A percentile compares a stretch with the other conserved stretches of the same genome.
phyloP scores from a whole-genome alignment of 1,140 invertebrate species.

The Euwallacea fornicatus region DNA sequence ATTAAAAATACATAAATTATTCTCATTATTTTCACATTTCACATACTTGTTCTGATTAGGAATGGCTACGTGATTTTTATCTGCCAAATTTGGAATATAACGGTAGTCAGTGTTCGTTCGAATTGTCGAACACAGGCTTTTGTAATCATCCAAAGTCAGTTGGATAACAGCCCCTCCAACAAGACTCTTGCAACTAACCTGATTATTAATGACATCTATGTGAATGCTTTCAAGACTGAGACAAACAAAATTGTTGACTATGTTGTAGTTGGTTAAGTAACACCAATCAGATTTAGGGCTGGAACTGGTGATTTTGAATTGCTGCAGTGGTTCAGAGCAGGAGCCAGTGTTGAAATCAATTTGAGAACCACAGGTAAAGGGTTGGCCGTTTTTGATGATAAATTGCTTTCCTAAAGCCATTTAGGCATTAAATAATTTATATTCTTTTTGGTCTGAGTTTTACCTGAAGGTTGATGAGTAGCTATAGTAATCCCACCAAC shows the following conservation, averaged over 20 bases:
- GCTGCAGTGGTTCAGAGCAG: constrained; percentile 9
- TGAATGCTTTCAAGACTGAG: constrained; percentile 3
- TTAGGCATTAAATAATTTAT: constrained; percentile 9
- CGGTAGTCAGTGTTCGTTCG: constrained; percentile 1
- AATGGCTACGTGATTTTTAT: constrained; percentile 12
- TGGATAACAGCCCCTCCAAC: neutral
- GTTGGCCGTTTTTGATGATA: constrained; percentile 12
- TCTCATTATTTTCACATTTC: constrained; percentile 25
- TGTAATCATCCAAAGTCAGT: constrained; percentile 17
- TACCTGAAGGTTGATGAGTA: constrained; percentile 27
- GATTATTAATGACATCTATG: constrained; percentile 1
- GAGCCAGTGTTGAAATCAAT: constrained; percentile 6
- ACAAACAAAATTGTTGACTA: constrained; percentile 21
- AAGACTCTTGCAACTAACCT: neutral
- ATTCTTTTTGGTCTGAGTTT: neutral
- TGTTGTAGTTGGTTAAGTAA: constrained; percentile 8
- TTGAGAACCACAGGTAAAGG: neutral
- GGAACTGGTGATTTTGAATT: constrained; percentile 14
- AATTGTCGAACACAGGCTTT: constrained; percentile 16
- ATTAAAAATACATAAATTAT: constrained; percentile 26
- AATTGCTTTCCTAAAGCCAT: constrained; percentile 19
- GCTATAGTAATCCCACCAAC: constrained; percentile 31
- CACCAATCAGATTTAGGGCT: constrained; percentile 26
- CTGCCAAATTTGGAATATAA: constrained; percentile 21
- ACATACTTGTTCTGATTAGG: constrained; percentile 29